Conservation (phyloP, 2,888 invertebrate species). For the Phengaris alcon region DNA sequence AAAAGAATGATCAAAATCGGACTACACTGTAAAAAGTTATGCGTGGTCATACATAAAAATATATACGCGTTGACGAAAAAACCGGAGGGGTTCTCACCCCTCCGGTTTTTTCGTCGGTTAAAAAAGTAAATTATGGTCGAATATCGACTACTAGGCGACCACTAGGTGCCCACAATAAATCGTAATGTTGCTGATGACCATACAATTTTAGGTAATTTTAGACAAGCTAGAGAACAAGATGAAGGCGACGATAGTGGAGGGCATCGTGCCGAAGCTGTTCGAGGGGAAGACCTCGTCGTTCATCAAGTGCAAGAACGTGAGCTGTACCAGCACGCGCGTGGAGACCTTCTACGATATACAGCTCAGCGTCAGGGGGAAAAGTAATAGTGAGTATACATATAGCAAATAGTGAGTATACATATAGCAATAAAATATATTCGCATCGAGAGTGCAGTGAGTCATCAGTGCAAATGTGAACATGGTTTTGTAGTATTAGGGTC, state of each 20-base stretch:
- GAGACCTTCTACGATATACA: slow-evolving; percentile 99
- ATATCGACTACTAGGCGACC: too few relatives aligned
- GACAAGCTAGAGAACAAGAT: slow-evolving; percentile 99
- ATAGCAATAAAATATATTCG: too few relatives aligned
- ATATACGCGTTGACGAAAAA: too few relatives aligned
- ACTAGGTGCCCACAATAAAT: neutral
- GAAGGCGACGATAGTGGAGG: slow-evolving; percentile 98
- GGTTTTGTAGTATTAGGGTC: too few relatives aligned
- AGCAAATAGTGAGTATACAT: slow-evolving; percentile 81
- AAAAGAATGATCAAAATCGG: too few relatives aligned
- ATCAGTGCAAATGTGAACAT: too few relatives aligned
- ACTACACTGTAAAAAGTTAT: too few relatives aligned
- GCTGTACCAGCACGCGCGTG: slow-evolving; percentile 95
- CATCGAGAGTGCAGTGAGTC: too few relatives aligned
- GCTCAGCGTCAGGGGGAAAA: slow-evolving; percentile 97
- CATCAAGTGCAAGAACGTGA: slow-evolving; percentile 98
- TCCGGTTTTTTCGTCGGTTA: too few relatives aligned
- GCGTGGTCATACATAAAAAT: too few relatives aligned
- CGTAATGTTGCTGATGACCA: neutral
- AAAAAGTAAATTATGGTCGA: too few relatives aligned
- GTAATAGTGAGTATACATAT: slow-evolving; percentile 85
- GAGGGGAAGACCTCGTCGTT: slow-evolving; percentile 99
- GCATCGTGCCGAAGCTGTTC: slow-evolving; percentile 96
- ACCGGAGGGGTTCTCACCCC: too few relatives aligned
- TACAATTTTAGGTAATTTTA: slow-evolving; percentile 82